Evolutionary conservation across 2,113 vertebrate species (phyloP).

Genomic region (Cyprinodon tularosa): DNA sequence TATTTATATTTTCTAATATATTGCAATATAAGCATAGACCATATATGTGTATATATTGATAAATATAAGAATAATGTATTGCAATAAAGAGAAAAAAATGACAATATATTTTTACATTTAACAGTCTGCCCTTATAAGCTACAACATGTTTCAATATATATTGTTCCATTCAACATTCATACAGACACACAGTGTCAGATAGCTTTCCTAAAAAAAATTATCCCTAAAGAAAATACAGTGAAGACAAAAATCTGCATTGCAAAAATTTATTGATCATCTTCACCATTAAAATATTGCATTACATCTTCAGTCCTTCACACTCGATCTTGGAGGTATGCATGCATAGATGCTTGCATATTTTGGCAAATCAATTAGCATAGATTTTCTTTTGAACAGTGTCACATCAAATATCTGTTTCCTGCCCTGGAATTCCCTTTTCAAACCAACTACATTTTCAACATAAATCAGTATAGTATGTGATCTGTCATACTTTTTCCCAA

Average conservation of each 20-base stretch:
- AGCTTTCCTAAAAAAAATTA: too few relatives aligned
- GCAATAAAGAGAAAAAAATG: neutral
- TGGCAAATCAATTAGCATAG: neutral
- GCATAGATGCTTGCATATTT: too few relatives aligned
- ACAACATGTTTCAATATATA: too few relatives aligned
- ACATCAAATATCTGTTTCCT: constrained; percentile 1
- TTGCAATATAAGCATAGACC: neutral
- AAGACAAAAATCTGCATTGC: too few relatives aligned
- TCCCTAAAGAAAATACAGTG: too few relatives aligned
- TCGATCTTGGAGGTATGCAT: too few relatives aligned
- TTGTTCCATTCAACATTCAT: too few relatives aligned
- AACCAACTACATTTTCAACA: neutral
- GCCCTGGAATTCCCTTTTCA: neutral
- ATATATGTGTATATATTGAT: constrained; percentile 2
- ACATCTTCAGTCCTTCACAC: too few relatives aligned
- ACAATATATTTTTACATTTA: neutral
- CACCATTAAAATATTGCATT: too few relatives aligned
- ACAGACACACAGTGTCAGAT: too few relatives aligned
- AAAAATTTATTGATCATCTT: too few relatives aligned
- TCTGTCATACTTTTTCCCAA: neutral
- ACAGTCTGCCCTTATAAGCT: neutral
- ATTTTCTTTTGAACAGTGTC: neutral
- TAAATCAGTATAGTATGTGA: neutral
- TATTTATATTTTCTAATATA: neutral
- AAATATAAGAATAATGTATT: neutral